phyloP scores from a whole-genome alignment of 1,140 invertebrate genomes.

The Homarus americanus region DNA sequence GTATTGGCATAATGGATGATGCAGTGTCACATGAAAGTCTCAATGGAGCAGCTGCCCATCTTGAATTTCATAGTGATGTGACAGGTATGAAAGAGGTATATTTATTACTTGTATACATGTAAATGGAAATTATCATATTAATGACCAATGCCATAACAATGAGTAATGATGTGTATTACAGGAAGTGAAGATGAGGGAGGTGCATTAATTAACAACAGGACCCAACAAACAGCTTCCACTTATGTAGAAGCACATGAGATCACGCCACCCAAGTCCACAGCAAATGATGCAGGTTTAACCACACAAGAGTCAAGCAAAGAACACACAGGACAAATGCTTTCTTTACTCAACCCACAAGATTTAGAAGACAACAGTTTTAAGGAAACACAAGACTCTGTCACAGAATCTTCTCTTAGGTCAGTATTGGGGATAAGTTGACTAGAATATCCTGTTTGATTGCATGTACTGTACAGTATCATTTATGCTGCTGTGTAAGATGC shows the following conservation, averaged over 20 bases:
- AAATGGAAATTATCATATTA: not conserved
- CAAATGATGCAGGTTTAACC: not conserved
- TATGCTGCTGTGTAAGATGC: no score
- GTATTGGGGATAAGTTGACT: no score
- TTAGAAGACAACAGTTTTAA: constrained; percentile 28
- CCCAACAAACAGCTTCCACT: not conserved
- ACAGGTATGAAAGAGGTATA: constrained; percentile 26
- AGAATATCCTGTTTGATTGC: no score
- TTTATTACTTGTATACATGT: not conserved
- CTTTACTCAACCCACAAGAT: constrained; percentile 9
- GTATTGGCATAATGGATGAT: constrained; percentile 32
- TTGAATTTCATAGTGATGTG: constrained; percentile 53
- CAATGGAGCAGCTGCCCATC: constrained; percentile 40
- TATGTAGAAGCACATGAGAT: not conserved
- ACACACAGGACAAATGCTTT: not conserved
- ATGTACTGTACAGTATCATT: no score
- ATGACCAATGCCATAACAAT: not conserved
- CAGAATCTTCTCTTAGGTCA: constrained; percentile 54
- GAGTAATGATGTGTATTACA: not conserved
- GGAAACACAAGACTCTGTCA: constrained; percentile 49
- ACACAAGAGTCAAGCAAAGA: not conserved
- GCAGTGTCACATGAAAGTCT: constrained; percentile 52
- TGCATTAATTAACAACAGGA: not conserved
- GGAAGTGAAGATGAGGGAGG: constrained; percentile 31
- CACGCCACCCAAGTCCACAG: not conserved